These are phyloP conservation scores for Tor tambroides DNA, from an alignment of 2,113 vertebrate species.

Conservation along the genomic window DNA sequence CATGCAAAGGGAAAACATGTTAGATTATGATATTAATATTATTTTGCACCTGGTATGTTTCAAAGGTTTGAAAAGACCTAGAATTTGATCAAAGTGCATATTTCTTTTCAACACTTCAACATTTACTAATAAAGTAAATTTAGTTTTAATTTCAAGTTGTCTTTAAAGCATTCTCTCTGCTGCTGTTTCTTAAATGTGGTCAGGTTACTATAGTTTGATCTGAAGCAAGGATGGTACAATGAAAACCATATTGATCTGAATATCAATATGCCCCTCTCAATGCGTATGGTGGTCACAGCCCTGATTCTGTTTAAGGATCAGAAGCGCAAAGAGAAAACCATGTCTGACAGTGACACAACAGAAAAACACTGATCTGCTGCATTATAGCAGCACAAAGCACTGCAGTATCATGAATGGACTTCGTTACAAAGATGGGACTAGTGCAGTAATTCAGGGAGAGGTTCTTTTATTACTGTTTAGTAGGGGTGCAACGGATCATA, in stretches of 20 bases:
- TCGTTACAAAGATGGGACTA: conserved; percentile 4
- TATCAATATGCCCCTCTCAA: not conserved
- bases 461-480: not conserved
- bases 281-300: not conserved
- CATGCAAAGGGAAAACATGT: not conserved
- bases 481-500: no score
- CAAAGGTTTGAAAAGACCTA: not conserved
- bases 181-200: no score
- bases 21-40: not conserved
- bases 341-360: not conserved
- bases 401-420: not conserved
- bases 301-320: not conserved
- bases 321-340: not conserved
- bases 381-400: not conserved
- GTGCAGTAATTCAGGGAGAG: not conserved
- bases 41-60: not conserved
- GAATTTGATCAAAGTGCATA: not conserved
- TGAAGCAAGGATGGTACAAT: not conserved
- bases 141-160: not conserved
- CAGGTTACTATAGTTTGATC: not conserved
- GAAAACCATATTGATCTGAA: conserved; percentile 8
- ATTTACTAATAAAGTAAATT: not conserved
- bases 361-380: not conserved
- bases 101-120: not conserved
- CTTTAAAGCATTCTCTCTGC: not conserved